These are phyloP conservation scores for Ammodytes marinus DNA, from an alignment of 2,113 vertebrate species.

Conservation along the genomic window DNA sequence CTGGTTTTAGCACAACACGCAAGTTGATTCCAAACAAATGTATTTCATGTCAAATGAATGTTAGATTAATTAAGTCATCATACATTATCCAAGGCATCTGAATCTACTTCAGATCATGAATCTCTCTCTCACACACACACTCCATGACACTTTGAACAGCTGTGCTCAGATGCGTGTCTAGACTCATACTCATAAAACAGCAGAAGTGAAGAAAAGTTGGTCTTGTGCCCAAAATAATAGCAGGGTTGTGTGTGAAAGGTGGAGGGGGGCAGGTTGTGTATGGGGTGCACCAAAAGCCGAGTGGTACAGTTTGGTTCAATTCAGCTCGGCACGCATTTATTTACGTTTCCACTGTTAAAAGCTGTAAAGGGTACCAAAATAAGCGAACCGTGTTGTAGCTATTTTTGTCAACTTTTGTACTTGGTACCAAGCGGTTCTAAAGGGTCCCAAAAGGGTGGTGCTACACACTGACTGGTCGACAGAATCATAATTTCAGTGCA, in stretches of 20 bases:
- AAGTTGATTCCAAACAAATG: background rate
- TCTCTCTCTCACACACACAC: background rate
- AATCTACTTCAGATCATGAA: background rate
- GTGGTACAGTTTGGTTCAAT: too few relatives aligned
- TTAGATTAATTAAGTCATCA: background rate
- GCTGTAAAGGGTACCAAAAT: too few relatives aligned
- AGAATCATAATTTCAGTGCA: too few relatives aligned
- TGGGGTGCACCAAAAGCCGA: background rate
- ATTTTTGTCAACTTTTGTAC: too few relatives aligned
- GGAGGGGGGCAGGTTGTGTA: background rate
- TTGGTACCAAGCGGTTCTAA: too few relatives aligned
- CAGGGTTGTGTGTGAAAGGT: background rate
- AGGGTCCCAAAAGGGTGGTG: too few relatives aligned
- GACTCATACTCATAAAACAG: background rate
- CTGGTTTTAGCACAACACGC: too few relatives aligned
- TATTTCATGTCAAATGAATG: background rate
- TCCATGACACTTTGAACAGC: background rate
- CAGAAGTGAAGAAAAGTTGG: slow-evolving; percentile 5
- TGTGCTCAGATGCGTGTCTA: slow-evolving; percentile 8
- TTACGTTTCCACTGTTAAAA: too few relatives aligned
- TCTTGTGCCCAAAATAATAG: slow-evolving; percentile 10
- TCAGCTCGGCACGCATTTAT: too few relatives aligned
- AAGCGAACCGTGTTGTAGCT: too few relatives aligned
- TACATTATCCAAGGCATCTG: background rate
- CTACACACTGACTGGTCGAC: too few relatives aligned